Evolutionary conservation across 2,888 invertebrate genomes (phyloP).

Genomic region (Coelopa pilipes): DNA sequence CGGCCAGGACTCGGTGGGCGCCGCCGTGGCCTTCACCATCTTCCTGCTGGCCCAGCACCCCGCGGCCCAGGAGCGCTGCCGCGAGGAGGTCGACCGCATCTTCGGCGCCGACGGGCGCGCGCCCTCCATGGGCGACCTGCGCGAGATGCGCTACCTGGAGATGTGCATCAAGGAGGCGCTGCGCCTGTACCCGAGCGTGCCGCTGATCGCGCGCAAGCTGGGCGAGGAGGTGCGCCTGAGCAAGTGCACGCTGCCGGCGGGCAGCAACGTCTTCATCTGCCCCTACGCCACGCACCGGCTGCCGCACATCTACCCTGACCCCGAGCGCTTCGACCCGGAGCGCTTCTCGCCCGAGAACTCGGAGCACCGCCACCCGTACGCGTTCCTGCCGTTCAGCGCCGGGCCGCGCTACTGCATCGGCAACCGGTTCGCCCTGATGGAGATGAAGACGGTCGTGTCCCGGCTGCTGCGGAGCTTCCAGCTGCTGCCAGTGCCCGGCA

Average conservation of each 20-base stretch:
- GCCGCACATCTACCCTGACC: slow-evolving; percentile 70
- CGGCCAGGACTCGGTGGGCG: slow-evolving; percentile 73
- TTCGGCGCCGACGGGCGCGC: slow-evolving; percentile 66
- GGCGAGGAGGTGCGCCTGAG: slow-evolving; percentile 66
- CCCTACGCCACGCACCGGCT: slow-evolving; percentile 72
- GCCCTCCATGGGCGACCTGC: slow-evolving; percentile 70
- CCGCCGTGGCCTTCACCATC: slow-evolving; percentile 70
- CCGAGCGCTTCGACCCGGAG: slow-evolving; percentile 71
- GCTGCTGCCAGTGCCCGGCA: slow-evolving; percentile 68
- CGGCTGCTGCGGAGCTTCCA: slow-evolving; percentile 69
- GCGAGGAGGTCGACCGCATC: slow-evolving; percentile 68
- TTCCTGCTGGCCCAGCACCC: slow-evolving; percentile 70
- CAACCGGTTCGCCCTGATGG: slow-evolving; percentile 71
- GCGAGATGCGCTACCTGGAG: slow-evolving; percentile 75
- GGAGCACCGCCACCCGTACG: slow-evolving; percentile 70
- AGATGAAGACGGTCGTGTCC: slow-evolving; percentile 72
- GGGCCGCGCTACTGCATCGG: slow-evolving; percentile 72
- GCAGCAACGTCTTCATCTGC: slow-evolving; percentile 70
- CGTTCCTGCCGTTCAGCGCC: slow-evolving; percentile 72
- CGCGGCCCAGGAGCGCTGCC: slow-evolving; percentile 67
- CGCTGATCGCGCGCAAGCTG: slow-evolving; percentile 63
- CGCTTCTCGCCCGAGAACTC: slow-evolving; percentile 70
- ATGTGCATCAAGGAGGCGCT: slow-evolving; percentile 77
- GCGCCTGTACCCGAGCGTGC: slow-evolving; percentile 68
- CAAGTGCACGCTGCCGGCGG: slow-evolving; percentile 69